Percentiles rank a stretch among this genome's conserved stretches.
These are phyloP conservation scores for Rhabditoides inermis DNA, from an alignment of 2,888 invertebrate genomes.

Conservation along the genomic window DNA sequence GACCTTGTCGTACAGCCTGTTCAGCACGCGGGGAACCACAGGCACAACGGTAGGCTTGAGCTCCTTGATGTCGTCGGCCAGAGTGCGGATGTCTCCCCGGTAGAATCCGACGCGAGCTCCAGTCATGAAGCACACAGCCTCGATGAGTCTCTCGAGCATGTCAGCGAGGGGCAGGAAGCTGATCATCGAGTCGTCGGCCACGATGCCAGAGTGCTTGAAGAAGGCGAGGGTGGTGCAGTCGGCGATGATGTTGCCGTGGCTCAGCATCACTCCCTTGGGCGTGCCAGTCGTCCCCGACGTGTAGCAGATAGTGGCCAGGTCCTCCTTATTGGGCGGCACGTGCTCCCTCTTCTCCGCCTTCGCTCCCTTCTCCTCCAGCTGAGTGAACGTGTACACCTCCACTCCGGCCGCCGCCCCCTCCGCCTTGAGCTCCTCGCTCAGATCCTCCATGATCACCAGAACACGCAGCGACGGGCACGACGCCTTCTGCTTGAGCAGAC, in stretches of 20 bases:
- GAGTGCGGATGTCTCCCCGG: constrained; percentile 75
- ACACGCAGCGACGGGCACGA: constrained; percentile 31
- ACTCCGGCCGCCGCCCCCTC: constrained; percentile 42
- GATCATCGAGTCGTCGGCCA: constrained; percentile 56
- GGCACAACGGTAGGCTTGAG: constrained; percentile 87
- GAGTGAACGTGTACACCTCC: constrained; percentile 32
- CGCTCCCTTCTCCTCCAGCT: constrained; percentile 32
- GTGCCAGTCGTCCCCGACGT: constrained; percentile 69
- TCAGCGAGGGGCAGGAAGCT: constrained; percentile 94
- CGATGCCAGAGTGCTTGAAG: constrained; percentile 39
- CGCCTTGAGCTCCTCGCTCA: constrained; percentile 21
- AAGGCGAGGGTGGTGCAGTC: constrained; percentile 43
- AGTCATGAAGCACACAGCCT: constrained; percentile 40
- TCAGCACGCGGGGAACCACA: constrained; percentile 87
- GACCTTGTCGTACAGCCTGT: constrained; percentile 81
- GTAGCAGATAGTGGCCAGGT: constrained; percentile 88
- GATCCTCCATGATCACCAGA: constrained; percentile 40
- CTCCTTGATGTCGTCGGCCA: constrained; percentile 70
- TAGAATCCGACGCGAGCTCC: constrained; percentile 50
- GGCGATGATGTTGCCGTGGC: constrained; percentile 73
- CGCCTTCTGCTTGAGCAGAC: constrained; percentile 44
- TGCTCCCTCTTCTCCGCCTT: constrained; percentile 12
- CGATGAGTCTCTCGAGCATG: constrained; percentile 74
- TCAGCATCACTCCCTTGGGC: constrained; percentile 77
- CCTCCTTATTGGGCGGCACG: constrained; percentile 57